Evolutionary conservation across 2,797 vertebrate species (phyloP).

Genomic region (Cygnus olor): DNA sequence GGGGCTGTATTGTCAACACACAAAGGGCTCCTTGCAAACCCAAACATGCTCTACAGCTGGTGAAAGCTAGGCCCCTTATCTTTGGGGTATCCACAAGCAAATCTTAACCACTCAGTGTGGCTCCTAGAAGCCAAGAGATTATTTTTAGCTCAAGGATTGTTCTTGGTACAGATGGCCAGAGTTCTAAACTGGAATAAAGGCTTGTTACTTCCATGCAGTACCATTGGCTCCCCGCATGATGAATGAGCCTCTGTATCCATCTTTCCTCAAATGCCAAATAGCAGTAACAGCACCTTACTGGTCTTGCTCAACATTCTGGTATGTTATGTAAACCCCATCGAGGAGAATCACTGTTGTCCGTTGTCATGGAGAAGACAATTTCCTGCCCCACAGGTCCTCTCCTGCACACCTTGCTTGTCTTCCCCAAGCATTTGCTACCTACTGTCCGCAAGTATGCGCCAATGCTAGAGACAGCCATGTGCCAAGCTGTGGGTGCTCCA

Average conservation of each 20-base stretch:
- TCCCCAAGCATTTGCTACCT: neutral
- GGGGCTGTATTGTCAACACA: neutral
- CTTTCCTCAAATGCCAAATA: neutral
- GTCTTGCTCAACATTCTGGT: neutral
- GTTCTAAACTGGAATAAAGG: neutral
- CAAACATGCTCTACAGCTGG: neutral
- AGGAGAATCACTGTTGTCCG: neutral
- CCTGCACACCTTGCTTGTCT: neutral
- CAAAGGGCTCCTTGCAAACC: neutral
- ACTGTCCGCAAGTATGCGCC: accelerated
- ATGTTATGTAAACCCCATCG: neutral
- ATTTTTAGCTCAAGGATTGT: neutral
- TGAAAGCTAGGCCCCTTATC: neutral
- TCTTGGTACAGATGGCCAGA: neutral
- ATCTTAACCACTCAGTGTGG: neutral
- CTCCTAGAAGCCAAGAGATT: neutral
- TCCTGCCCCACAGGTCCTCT: neutral
- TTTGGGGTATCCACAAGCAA: neutral
- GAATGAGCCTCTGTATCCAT: neutral
- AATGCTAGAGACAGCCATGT: neutral
- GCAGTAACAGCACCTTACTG: neutral
- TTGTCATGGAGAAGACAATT: neutral
- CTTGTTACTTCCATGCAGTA: neutral
- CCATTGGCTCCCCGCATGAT: accelerated
- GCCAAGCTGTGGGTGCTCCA: accelerated